phyloP scores from a whole-genome alignment of 2,888 invertebrate genomes.

The Drosophila paracracens region DNA sequence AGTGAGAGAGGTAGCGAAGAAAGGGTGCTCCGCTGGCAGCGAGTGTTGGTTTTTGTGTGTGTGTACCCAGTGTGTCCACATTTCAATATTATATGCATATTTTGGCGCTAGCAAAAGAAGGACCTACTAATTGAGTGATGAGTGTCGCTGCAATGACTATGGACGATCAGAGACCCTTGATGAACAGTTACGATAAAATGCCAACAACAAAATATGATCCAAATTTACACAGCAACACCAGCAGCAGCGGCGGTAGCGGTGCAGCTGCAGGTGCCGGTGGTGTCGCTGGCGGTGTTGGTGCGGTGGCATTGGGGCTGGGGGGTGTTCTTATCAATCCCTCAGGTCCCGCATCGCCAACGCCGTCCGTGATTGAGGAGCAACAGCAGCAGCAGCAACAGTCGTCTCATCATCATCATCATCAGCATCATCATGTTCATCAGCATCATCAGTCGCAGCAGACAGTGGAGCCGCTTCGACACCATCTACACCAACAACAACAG shows the following conservation, averaged over 20 bases:
- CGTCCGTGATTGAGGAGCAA: slow-evolving; percentile 79
- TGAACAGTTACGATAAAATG: slow-evolving; percentile 84
- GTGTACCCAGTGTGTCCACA: slow-evolving; percentile 51
- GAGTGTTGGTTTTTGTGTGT: slow-evolving; percentile 42
- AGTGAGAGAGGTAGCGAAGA: slow-evolving; percentile 25
- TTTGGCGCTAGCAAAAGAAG: slow-evolving; percentile 56
- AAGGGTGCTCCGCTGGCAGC: slow-evolving; percentile 63
- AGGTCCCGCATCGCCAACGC: slow-evolving; percentile 82
- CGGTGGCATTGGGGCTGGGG: slow-evolving; percentile 34
- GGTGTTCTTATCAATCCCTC: slow-evolving; percentile 65
- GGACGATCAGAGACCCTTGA: slow-evolving; percentile 85
- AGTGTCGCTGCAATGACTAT: slow-evolving; percentile 85
- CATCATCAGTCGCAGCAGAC: slow-evolving; percentile 61
- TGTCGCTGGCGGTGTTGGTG: slow-evolving; percentile 49
- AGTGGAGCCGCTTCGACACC: slow-evolving; percentile 59
- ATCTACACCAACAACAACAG: slow-evolving; percentile 58
- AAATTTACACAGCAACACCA: slow-evolving; percentile 68
- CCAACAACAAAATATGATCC: slow-evolving; percentile 82
- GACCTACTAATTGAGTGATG: slow-evolving; percentile 71
- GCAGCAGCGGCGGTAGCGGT: slow-evolving; percentile 45
- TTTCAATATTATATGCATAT: slow-evolving; percentile 39
- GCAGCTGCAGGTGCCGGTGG: slow-evolving; percentile 19
- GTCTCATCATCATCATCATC: slow-evolving; percentile 57
- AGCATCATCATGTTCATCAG: slow-evolving; percentile 63
- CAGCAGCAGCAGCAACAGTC: slow-evolving; percentile 17